A percentile compares a stretch with the other conserved stretches of the same genome.
These are phyloP conservation scores for Heteropelma amictum DNA, from an alignment of 2,888 invertebrate genomes.

Conservation along the genomic window DNA sequence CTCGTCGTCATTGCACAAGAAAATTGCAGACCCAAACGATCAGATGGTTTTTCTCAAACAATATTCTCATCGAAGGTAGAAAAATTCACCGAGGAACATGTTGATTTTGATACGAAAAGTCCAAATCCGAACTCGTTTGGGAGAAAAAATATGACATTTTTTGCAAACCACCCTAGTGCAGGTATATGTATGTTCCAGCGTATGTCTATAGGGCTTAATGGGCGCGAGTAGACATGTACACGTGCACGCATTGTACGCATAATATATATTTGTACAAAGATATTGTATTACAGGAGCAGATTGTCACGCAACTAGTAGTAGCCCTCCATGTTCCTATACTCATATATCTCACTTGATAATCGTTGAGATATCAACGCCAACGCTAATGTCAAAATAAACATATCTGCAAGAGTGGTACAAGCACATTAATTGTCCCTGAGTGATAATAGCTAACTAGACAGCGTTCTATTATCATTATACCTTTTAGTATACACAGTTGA, in stretches of 20 bases:
- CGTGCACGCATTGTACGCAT: background rate
- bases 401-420: constrained; percentile 49
- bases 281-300: constrained; percentile 20
- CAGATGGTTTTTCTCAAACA: too few species aligned
- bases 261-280: background rate
- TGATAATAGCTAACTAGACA: constrained; percentile 11
- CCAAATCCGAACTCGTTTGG: too few species aligned
- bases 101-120: too few species aligned
- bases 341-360: constrained; percentile 59
- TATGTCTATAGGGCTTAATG: too few species aligned
- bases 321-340: constrained; percentile 35
- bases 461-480: constrained; percentile 1
- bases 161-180: too few species aligned
- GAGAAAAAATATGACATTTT: too few species aligned
- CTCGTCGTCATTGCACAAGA: too few species aligned
- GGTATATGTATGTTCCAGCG: too few species aligned
- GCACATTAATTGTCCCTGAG: constrained; percentile 40
- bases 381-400: constrained; percentile 69
- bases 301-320: constrained; percentile 1
- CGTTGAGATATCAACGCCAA: constrained; percentile 23
- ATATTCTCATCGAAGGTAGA: too few species aligned
- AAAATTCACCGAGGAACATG: too few species aligned
- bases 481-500: background rate
- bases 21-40: too few species aligned
- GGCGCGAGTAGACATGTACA: too few species aligned